Evolutionary conservation across 2,113 vertebrate species (phyloP), one percentile per base, ranked within the genome.

Genomic region (Sorex araneus): DNA sequence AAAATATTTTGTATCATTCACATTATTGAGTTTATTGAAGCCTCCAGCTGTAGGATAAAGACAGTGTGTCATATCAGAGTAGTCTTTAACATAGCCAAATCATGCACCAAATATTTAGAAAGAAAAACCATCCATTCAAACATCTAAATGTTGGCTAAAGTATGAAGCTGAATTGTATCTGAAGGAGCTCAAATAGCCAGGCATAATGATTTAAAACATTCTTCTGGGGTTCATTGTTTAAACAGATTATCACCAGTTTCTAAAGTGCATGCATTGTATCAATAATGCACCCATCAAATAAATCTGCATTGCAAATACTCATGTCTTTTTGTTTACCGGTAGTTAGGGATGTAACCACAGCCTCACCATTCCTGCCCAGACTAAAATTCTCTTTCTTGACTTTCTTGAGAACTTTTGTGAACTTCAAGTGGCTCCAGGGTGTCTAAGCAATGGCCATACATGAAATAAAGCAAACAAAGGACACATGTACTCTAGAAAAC

Each of bases 1-100:
- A 74, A 93, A 81, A 54, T 94, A 11, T 86, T 90, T 82, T 76
- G 82, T 57, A 8, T 12, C 23, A 70, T 8, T 71, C 28, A 40
- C n/a, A 73, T 86, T 50, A 30, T 13, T 73, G 36, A 3, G 36
- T 12, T n/a, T 0, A 78, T 7, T 45, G 16, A 82, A 78, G 8
- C 25, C 47, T 13, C 66, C 0, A 67, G 12, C 13, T 66, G 2
- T 57, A 36, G 2, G 43, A 50, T 27, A 69, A 84, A 64, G 54
- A 1, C n/a, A 86, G 28, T 79, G 12, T 47, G 36, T 83, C 18
- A 32, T 64, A 40, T 8, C 66, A 13, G 23, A 28, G 12, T 94
- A 85, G 27, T 21, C 28, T 77, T 95, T 83, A 92, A 40, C 12
- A 13, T 50, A 18, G 8, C 13, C 67, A 64, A 90, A 64, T 57